Base-by-base conservation (phyloP, 2,113 vertebrate genomes). In the Haliaeetus leucogaster region DNA sequence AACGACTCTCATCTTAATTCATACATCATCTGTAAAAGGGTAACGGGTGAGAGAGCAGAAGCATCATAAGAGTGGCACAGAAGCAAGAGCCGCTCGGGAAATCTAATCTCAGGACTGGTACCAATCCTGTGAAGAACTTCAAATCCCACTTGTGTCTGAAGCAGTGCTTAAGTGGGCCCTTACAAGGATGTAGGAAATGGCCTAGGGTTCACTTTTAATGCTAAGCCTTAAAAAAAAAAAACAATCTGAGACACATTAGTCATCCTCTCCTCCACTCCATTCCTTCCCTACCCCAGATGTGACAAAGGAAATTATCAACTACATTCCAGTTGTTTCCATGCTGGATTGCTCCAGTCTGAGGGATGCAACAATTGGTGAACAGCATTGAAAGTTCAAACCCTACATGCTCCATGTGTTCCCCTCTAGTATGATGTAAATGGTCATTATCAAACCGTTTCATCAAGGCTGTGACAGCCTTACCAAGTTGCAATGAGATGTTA, bases 401-500 rank as follows among this genome's bases (percentile, higher is more conserved):
- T 7, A 1, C 1, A 0, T 9, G 40, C 22, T 48, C 55, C 16
- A 12, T 6, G 19, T 14, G 30, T 3, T 73, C 58, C 16, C 36
- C 42, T 52, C 76, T 2, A 14, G 40, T 16, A 17, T 2, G 5
- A 42, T 10, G 25, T 50, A 53, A 63, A 9, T 0, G 3, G 43
- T 17, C 16, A 3, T 18, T 16, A 68, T 6, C n/a, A 6, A 40
- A n/a, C 40, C 1, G 21, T 19, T 18, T 8, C 45, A 63, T 45
- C 23, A 62, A 43, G 32, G 47, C 70, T 1, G 1, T 3, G 26
- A 22, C 14, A 86, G 59, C 34, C 65, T 45, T 16, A 7, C 20
- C 0, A 1, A 47, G n/a, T 13, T 20, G 38, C 32, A n/a, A 1
- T 2, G 23, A 72, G 36, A 5, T 2, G 25, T 12, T 1, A 7